Base-by-base conservation (phyloP, 2,797 vertebrate species). In the Poecilia velifera region DNA sequence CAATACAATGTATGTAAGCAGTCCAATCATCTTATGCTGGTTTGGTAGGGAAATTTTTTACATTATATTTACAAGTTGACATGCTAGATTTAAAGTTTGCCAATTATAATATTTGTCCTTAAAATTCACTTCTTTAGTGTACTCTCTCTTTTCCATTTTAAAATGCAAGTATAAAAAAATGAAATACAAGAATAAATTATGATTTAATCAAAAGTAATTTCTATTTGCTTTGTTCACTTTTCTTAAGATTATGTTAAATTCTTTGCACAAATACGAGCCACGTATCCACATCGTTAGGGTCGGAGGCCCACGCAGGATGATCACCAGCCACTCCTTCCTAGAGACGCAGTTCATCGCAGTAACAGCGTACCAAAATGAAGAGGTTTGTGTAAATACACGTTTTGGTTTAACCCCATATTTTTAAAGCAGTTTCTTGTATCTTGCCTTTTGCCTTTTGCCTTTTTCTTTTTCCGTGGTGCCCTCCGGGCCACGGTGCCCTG, bases 311-410 rank as follows among this genome's bases (percentile, higher is more conserved):
- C 93, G 95, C 84, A 96, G 95, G 88, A 96, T 96, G 95, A 96
- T 96, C 87, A 96, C 93, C 82, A 97, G 96, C 84, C 96, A 96
- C 80, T 94, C 94, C 13, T 97, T 97, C 79, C 95, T 95, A 0
- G 96, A 96, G 83, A 96, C 96, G 0, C 96, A 96, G 90, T 97
- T 97, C 86, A 97, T 96, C 46, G 96, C 96, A 6, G 96, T 97
- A 47, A 97, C 96, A 0, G 96, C 96, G 0, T 97, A 97, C 64
- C 96, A 97, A 80, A 97, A 97, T 55, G 96, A 97, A 88, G 96
- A 96, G 95, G 96, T 97, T 12, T 12, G 87, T 4, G 10, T 53
- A n/a, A 36, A 22, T 14, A 41, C 22, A n/a, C 1, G 36, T 41
- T 16, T 39, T 47, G 8, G 8, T 36, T 68, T 43, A 41, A 43